Conservation (phyloP, 2,888 invertebrate species). For the Acleris emargana region DNA sequence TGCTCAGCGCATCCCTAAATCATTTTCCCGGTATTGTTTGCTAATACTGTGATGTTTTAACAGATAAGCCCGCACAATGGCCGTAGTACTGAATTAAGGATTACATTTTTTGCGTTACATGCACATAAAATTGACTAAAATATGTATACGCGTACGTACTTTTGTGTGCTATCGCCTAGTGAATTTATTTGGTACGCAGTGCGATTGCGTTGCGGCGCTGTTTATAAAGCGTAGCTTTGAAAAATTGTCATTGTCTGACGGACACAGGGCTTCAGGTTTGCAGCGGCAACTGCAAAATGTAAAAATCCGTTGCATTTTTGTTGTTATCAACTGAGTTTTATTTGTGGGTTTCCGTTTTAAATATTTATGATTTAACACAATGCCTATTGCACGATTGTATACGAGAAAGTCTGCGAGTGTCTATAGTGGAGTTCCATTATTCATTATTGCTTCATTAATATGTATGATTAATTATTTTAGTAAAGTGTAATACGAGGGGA, state of each 20-base stretch:
- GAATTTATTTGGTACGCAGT: constrained; percentile 38
- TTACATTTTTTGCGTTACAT: constrained; percentile 8
- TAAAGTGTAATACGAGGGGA: constrained; percentile 30
- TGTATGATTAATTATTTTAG: constrained; percentile 37
- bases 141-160: constrained; percentile 40
- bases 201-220: constrained; percentile 30
- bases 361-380: constrained; percentile 35
- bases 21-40: constrained; percentile 26
- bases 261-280: constrained; percentile 46
- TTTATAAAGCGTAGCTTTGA: constrained; percentile 44
- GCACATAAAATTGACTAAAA: constrained; percentile 17
- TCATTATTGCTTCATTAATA: constrained; percentile 34
- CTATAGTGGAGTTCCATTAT: constrained; percentile 26
- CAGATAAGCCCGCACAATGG: constrained; percentile 25
- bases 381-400: constrained; percentile 16
- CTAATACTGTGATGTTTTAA: constrained; percentile 23
- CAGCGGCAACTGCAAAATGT: constrained; percentile 47
- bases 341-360: constrained; percentile 40
- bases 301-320: constrained; percentile 41
- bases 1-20: constrained; percentile 19
- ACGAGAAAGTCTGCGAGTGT: constrained; percentile 10
- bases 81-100: constrained; percentile 14
- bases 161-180: constrained; percentile 35
- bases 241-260: constrained; percentile 46
- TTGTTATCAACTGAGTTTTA: constrained; percentile 39